phyloP scores from a whole-genome alignment of 2,888 invertebrate genomes.

The Agapostemon virescens region DNA sequence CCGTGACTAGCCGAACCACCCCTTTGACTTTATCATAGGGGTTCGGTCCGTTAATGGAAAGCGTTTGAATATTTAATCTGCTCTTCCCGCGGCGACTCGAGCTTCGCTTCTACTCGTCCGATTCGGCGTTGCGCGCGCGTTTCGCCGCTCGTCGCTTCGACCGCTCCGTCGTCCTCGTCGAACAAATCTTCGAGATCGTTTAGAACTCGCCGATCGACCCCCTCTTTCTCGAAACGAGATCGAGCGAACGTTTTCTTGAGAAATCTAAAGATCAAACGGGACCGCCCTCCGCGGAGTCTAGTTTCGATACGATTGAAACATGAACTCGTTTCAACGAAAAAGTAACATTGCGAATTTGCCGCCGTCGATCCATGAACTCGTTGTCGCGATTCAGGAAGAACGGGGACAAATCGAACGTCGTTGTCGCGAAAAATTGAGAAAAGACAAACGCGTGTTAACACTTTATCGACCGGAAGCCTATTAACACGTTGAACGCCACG shows the following conservation, averaged over 20 bases:
- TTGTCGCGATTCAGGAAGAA: too few species aligned
- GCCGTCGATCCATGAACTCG: too few species aligned
- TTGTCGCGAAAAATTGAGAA: too few species aligned
- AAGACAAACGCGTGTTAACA: too few species aligned
- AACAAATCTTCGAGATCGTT: background rate
- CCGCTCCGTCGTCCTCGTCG: background rate
- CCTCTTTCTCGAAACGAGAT: background rate
- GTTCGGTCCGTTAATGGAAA: conserved; percentile 77
- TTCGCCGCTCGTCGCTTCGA: background rate
- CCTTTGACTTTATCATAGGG: conserved; percentile 77
- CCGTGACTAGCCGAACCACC: conserved; percentile 67
- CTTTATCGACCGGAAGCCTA: too few species aligned
- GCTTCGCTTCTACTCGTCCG: conserved; percentile 36
- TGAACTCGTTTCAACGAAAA: too few species aligned
- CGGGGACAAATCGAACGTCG: too few species aligned
- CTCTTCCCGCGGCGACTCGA: conserved; percentile 47
- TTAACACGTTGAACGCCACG: too few species aligned
- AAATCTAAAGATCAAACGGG: background rate
- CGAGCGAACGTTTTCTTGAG: background rate
- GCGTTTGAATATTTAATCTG: conserved; percentile 76
- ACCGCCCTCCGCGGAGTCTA: background rate
- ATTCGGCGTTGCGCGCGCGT: conserved; percentile 3
- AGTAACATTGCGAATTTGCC: too few species aligned
- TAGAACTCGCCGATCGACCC: background rate
- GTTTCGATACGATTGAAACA: too few species aligned